phyloP scores from a whole-genome alignment of 2,113 vertebrate genomes.

The Microcebus lehilahytsara region DNA sequence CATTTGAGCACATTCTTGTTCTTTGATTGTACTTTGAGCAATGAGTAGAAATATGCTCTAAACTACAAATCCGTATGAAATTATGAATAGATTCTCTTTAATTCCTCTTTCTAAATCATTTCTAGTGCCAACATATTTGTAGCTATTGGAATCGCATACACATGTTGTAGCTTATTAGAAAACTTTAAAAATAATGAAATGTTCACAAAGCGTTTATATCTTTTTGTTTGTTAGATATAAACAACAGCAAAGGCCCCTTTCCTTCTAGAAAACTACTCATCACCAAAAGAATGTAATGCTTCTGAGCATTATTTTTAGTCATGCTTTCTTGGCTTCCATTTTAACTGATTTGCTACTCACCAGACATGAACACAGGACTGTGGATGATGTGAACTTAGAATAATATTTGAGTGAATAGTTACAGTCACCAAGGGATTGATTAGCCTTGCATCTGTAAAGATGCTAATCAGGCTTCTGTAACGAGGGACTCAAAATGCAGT shows the following conservation, averaged over 20 bases:
- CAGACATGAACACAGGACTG: background rate
- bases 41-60: background rate
- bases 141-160: background rate
- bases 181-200: background rate
- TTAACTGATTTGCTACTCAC: slow-evolving; percentile 38
- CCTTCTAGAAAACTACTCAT: background rate
- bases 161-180: slow-evolving; percentile 21
- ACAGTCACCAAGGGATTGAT: slow-evolving; percentile 59
- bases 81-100: background rate
- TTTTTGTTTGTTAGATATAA: background rate
- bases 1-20: background rate
- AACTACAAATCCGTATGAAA: background rate
- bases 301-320: background rate
- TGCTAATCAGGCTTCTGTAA: background rate
- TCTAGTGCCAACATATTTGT: background rate
- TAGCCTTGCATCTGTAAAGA: background rate
- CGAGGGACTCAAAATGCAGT: background rate
- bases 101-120: background rate
- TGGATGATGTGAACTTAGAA: slow-evolving; percentile 26
- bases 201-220: background rate
- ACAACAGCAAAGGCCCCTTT: background rate
- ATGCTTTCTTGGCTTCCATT: background rate
- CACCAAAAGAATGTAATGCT: background rate
- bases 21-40: background rate
- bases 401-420: background rate